phyloP scores from a whole-genome alignment of 2,888 invertebrate genomes.

The Ophioninae sp. region DNA sequence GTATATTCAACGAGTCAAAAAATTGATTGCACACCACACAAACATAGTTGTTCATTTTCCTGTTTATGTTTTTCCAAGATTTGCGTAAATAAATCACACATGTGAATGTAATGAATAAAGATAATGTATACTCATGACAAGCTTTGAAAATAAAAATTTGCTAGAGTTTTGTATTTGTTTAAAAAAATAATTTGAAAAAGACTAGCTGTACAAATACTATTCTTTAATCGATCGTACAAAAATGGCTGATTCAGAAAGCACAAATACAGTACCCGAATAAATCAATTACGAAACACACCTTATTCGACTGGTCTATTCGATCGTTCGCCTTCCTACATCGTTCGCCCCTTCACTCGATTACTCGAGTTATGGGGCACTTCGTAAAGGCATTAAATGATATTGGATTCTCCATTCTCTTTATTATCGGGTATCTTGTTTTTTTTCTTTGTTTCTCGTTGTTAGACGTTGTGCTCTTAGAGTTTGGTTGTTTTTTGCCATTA shows the following conservation, averaged over 20 bases:
- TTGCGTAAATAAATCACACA: too few species aligned
- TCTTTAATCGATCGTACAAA: not conserved
- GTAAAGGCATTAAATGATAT: slow-evolving; percentile 29
- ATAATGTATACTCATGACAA: too few species aligned
- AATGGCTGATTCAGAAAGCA: not conserved
- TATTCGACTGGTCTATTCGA: slow-evolving; percentile 25
- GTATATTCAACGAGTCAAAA: too few species aligned
- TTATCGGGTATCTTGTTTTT: not conserved
- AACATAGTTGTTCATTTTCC: too few species aligned
- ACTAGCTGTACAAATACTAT: too few species aligned
- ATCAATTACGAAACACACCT: slow-evolving; percentile 41
- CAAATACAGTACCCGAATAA: slow-evolving; percentile 18
- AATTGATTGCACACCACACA: too few species aligned
- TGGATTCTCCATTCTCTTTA: slow-evolving; percentile 10
- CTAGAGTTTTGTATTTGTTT: too few species aligned
- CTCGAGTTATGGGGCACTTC: slow-evolving; percentile 2
- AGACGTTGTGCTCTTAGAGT: not conserved
- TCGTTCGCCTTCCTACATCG: slow-evolving; percentile 1
- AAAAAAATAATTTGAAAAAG: too few species aligned
- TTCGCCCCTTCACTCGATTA: not conserved
- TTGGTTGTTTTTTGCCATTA: not conserved
- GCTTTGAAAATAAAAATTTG: too few species aligned
- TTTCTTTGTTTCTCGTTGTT: not conserved
- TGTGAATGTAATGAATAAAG: too few species aligned
- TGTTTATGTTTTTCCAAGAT: too few species aligned